Conservation (phyloP, 1,140 invertebrate species). For the Asobara japonica region DNA sequence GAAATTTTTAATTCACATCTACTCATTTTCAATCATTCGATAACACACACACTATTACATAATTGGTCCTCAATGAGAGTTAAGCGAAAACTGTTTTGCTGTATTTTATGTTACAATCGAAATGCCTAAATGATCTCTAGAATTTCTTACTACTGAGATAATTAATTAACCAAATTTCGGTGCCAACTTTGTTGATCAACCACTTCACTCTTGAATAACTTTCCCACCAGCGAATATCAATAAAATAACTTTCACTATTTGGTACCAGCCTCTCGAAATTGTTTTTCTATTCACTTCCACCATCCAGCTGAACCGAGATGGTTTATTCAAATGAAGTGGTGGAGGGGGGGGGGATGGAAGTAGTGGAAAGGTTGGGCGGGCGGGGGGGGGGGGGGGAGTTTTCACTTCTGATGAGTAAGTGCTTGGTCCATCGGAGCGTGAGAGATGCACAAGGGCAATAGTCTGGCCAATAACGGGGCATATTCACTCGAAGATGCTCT, state of each 20-base stretch:
- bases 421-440: background rate
- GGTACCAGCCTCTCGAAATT: background rate
- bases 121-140: too few species aligned
- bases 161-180: too few species aligned
- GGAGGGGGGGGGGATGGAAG: too few species aligned
- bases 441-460: background rate
- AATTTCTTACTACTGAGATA: too few species aligned
- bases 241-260: background rate
- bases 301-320: background rate
- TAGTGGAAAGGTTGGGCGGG: too few species aligned
- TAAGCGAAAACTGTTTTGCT: too few species aligned
- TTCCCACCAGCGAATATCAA: background rate
- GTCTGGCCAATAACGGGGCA: background rate
- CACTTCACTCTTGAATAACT: background rate
- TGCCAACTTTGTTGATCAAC: too few species aligned
- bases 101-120: too few species aligned
- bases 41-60: too few species aligned
- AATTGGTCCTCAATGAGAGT: too few species aligned
- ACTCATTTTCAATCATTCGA: too few species aligned
- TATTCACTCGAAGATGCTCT: conserved; percentile 9
- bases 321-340: background rate
- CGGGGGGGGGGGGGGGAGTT: background rate
- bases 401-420: conserved; percentile 3
- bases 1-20: too few species aligned
- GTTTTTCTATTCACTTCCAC: background rate